Base-by-base conservation (phyloP, 2,797 vertebrate genomes). In the Steatocranus sp. region DNA sequence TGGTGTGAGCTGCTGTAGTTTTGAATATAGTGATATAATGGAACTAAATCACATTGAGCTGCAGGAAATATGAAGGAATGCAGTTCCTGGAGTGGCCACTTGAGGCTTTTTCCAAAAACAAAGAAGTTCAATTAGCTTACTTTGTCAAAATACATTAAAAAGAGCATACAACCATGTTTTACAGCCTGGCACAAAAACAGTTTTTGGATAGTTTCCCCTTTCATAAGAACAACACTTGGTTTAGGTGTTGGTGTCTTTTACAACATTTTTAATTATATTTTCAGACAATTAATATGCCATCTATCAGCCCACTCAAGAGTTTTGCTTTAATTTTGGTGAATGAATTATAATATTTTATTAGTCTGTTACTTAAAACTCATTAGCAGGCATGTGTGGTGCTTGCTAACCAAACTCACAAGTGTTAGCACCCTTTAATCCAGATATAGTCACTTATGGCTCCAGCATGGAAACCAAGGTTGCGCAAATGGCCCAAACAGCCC, bases 301-400 rank as follows among this genome's bases (percentile, higher is more conserved):
- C 9, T 48, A 48, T 30, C 7, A 18, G 25, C 10, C 41, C 41
- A 30, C 41, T 48, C 41, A 0, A 73, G 10, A 73, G 41, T 41
- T 73, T 48, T n/a, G 41, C 66, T 70, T 70, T 46, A 30, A 27
- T n/a, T 73, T 73, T n/a, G 10, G 41, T n/a, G 41, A 30, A 10
- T 73, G 41, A 48, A 30, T 73, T 73, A n/a, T 48, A 30, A 30
- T 48, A n/a, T 73, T 73, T 12, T 3, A 73, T 73, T 73, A 30
- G 3, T 30, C 25, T 30, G 15, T n/a, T n/a, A 43, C 54, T 68
- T 46, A 48, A 5, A 43, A 1, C 4, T 48, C 3, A 30, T 73
- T 73, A 48, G 41, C 25, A 4, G 68, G 17, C 11, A 27, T 46
- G 15, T 70, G 15, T 46, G 23, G 15, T 17, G 63, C 36, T 43